Conservation (phyloP, 2,113 vertebrate species). For the Pogona vitticeps region DNA sequence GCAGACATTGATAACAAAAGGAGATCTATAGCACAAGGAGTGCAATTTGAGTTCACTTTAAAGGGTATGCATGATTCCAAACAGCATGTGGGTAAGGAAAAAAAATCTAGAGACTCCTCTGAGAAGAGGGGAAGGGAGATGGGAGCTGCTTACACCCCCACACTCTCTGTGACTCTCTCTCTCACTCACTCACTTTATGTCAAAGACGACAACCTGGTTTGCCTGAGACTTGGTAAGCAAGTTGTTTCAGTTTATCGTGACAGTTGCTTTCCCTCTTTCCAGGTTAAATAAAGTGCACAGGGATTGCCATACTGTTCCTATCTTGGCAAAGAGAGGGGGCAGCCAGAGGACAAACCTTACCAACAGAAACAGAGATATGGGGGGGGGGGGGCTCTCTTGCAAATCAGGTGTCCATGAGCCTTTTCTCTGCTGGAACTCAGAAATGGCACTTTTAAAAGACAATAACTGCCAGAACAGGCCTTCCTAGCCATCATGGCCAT, state of each 20-base stretch:
- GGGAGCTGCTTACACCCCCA: not conserved
- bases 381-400: too few relatives aligned
- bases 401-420: too few relatives aligned
- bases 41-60: not conserved
- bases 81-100: not conserved
- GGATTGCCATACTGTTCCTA: not conserved
- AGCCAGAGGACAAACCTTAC: not conserved
- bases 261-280: not conserved
- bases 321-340: not conserved
- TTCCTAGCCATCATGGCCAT: too few relatives aligned
- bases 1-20: not conserved
- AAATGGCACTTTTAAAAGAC: not conserved
- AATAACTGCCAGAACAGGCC: too few relatives aligned
- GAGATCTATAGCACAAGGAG: not conserved
- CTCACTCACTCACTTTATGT: not conserved
- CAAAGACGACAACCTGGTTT: too few relatives aligned
- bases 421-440: not conserved
- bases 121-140: not conserved
- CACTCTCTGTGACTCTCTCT: not conserved
- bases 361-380: not conserved
- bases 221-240: not conserved
- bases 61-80: not conserved
- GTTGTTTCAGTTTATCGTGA: not conserved
- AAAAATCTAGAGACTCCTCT: slow-evolving; percentile 12
- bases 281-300: not conserved